These are phyloP conservation scores for Corythucha ciliata DNA, from an alignment of 2,888 invertebrate species.

Conservation along the genomic window DNA sequence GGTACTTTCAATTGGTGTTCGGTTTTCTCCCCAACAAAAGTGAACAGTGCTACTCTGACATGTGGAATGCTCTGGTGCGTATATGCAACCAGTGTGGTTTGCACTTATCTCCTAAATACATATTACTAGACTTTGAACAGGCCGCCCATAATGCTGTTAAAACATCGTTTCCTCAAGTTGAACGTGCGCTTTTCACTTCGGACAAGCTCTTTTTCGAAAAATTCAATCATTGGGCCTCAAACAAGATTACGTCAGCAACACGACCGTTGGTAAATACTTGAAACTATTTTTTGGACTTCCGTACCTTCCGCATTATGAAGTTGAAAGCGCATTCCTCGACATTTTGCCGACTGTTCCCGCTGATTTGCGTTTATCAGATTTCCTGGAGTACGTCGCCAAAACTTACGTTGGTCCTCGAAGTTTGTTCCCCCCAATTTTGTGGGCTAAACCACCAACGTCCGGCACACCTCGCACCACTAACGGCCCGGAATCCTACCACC, in stretches of 20 bases:
- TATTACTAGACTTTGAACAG: constrained; percentile 6
- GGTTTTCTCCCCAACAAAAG: constrained; percentile 5
- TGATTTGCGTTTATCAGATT: not conserved
- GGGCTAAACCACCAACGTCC: constrained; percentile 8
- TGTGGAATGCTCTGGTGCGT: not conserved
- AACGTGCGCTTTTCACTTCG: constrained; percentile 6
- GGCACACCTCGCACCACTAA: constrained; percentile 4
- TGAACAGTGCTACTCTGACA: not conserved
- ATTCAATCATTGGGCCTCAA: too few relatives aligned
- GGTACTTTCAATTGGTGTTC: constrained; percentile 8
- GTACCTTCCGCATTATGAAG: too few relatives aligned
- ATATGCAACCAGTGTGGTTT: too few relatives aligned
- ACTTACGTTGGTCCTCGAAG: not conserved
- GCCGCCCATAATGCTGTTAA: constrained; percentile 1
- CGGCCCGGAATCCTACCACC: not conserved
- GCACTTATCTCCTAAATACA: too few relatives aligned
- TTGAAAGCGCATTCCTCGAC: constrained; percentile 2
- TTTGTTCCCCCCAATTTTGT: constrained; percentile 3
- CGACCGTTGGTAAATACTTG: too few relatives aligned
- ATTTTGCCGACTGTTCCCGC: not conserved
- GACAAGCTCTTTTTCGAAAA: too few relatives aligned
- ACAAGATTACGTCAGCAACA: too few relatives aligned
- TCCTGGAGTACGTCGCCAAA: constrained; percentile 3
- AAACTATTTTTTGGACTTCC: too few relatives aligned
- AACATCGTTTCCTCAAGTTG: not conserved